Percentiles rank a stretch among this genome's conserved stretches.
Conservation (phyloP, 2,888 invertebrate species). For the Thera britannica region DNA sequence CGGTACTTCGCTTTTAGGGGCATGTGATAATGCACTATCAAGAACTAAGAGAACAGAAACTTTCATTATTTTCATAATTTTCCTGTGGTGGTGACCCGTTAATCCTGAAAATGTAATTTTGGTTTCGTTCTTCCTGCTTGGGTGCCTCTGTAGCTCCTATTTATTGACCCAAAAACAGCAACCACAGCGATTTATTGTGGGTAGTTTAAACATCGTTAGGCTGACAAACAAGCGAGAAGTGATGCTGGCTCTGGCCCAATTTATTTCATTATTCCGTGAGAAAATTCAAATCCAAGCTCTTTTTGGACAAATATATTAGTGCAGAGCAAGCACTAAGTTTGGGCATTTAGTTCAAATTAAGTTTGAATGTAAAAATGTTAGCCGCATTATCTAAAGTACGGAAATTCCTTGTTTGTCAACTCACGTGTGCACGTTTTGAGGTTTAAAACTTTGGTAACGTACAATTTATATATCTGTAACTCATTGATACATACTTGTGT, state of each 20-base stretch:
- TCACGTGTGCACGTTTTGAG: no score
- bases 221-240: slow-evolving; percentile 36
- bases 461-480: no score
- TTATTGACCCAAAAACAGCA: slow-evolving; percentile 39
- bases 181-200: slow-evolving; percentile 37
- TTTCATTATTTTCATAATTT: no score
- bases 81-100: no score
- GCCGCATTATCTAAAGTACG: neutral
- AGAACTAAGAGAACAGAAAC: no score
- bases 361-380: neutral
- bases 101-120: no score
- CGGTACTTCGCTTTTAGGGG: no score
- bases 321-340: neutral
- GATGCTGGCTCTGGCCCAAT: slow-evolving; percentile 42
- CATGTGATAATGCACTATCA: no score
- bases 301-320: slow-evolving; percentile 9
- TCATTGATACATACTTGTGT: no score
- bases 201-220: slow-evolving; percentile 43
- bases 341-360: neutral
- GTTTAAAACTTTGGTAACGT: no score
- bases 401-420: neutral
- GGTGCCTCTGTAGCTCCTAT: neutral
- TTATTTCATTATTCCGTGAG: slow-evolving; percentile 42
- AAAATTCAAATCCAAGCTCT: slow-evolving; percentile 20
- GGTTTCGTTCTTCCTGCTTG: neutral